A percentile compares a stretch with the other conserved stretches of the same genome.
phyloP scores from a whole-genome alignment of 1,140 invertebrate genomes.

The Aricia agestis region DNA sequence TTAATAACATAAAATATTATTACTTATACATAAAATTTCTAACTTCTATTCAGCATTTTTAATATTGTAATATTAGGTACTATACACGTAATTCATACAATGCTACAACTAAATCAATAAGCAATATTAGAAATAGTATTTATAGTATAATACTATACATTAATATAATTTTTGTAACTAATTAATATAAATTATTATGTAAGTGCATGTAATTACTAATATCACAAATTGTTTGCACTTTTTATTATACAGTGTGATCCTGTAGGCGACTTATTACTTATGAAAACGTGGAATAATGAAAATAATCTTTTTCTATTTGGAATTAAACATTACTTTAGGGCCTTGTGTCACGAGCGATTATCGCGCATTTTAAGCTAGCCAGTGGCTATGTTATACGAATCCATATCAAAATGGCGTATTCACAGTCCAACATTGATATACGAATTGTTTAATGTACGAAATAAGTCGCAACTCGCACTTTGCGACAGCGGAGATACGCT shows the following conservation, averaged over 20 bases:
- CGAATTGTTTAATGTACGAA: too few relatives aligned
- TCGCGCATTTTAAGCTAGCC: neutral
- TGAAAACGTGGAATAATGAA: neutral
- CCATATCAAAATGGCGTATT: too few relatives aligned
- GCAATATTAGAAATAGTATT: neutral
- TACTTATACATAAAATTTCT: neutral
- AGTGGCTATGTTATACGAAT: neutral
- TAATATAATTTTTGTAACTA: neutral
- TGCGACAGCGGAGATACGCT: too few relatives aligned
- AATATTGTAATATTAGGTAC: neutral
- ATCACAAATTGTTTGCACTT: slow-evolving; percentile 16
- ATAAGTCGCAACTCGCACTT: too few relatives aligned
- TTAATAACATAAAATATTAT: neutral
- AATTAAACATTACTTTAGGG: neutral
- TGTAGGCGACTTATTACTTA: neutral
- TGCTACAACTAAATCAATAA: neutral
- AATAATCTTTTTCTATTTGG: neutral
- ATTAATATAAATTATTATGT: neutral
- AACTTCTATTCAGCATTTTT: neutral
- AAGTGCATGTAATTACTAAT: slow-evolving; percentile 5
- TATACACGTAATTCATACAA: neutral
- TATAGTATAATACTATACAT: neutral
- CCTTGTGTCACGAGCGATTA: neutral
- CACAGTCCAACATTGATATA: too few relatives aligned
- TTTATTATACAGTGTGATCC: neutral